Evolutionary conservation across 2,888 invertebrate genomes (phyloP), one percentile per base, ranked within the genome.

Genomic region (Alloscopus bannaensis): DNA sequence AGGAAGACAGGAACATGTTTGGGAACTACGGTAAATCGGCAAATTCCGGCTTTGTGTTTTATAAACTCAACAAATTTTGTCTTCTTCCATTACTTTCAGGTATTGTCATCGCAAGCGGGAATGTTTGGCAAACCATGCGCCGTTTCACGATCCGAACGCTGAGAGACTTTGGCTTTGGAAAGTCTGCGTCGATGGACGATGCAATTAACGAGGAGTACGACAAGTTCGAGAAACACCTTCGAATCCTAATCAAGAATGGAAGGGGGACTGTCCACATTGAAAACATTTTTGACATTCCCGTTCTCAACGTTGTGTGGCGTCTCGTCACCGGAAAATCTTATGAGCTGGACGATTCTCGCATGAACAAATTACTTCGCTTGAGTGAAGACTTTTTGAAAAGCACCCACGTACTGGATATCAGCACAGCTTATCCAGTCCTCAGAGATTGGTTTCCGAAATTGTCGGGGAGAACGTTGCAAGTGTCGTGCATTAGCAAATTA

Each of bases 31-130:
- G n/a, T n/a, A n/a, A n/a, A n/a, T n/a, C n/a, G n/a, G n/a, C n/a
- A n/a, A n/a, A n/a, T n/a, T n/a, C n/a, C n/a, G n/a, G n/a, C n/a
- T n/a, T n/a, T n/a, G n/a, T n/a, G n/a, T n/a, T n/a, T n/a, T n/a
- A n/a, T n/a, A n/a, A n/a, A n/a, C n/a, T n/a, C n/a, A n/a, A n/a
- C n/a, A n/a, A n/a, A n/a, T n/a, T n/a, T n/a, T n/a, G n/a, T n/a
- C n/a, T n/a, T n/a, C n/a, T n/a, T n/a, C n/a, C n/a, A n/a, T n/a
- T n/a, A n/a, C n/a, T 36, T 36, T 13, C 55, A 83, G 83, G 83
- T n/a, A 80, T 83, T 3, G 81, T 83, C 29, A 81, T 83, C 62
- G 83, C 78, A 28, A 83, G 81, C 55, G 83, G 83, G 3, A 81
- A 83, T 36, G 76, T 80, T 1, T 83, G 83, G 83, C 81, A 83